These are phyloP conservation scores for Salticus scenicus DNA, from an alignment of 2,888 invertebrate species.

Conservation along the genomic window DNA sequence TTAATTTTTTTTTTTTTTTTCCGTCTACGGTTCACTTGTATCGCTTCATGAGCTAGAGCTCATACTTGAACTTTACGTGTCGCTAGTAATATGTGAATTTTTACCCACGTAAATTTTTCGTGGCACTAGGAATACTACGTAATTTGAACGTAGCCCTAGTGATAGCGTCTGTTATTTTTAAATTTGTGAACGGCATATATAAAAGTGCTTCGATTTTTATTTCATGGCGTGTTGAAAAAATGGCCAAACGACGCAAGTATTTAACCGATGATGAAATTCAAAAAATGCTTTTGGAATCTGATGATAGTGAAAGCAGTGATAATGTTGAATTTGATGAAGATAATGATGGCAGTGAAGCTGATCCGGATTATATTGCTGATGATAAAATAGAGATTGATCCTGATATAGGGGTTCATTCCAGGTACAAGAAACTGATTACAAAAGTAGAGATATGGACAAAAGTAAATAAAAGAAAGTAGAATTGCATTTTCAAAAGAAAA, in stretches of 20 bases:
- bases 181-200: neutral
- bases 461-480: neutral
- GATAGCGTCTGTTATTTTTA: neutral
- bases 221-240: neutral
- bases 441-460: neutral
- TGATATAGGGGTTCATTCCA: neutral
- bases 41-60: no score
- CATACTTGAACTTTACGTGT: no score
- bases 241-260: neutral
- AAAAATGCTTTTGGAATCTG: constrained; percentile 10
- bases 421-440: neutral
- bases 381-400: neutral
- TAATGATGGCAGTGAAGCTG: neutral
- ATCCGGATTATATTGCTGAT: neutral
- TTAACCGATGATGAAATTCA: constrained; percentile 2
- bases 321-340: neutral
- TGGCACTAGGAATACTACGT: neutral
- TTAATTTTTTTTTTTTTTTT: no score
- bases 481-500: no score
- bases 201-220: neutral
- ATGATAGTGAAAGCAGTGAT: constrained; percentile 5
- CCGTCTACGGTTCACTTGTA: no score
- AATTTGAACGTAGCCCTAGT: constrained; percentile 1
- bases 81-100: no score
- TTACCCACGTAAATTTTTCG: constrained; percentile 1